These are phyloP conservation scores for Myiotriccus ornatus DNA, from an alignment of 2,797 vertebrate genomes.

Conservation along the genomic window DNA sequence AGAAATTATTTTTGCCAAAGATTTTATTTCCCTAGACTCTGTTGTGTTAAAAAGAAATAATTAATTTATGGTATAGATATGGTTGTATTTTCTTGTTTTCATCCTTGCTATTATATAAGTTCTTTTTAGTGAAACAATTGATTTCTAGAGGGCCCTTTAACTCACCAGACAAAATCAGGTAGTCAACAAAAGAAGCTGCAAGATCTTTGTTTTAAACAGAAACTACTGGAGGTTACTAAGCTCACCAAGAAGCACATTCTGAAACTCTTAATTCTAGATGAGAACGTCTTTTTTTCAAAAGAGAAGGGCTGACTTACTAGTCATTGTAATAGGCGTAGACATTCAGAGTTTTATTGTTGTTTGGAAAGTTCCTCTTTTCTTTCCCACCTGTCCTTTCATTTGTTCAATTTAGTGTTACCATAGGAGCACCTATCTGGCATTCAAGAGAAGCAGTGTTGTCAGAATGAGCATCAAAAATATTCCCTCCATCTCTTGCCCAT, in stretches of 20 bases:
- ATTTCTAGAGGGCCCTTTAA: neutral
- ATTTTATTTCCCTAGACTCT: neutral
- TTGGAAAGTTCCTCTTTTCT: neutral
- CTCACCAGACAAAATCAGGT: neutral
- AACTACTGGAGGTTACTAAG: neutral
- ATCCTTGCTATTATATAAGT: neutral
- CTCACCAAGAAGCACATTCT: neutral
- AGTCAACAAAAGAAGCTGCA: neutral
- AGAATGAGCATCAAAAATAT: neutral
- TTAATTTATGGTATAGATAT: neutral
- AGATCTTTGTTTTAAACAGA: neutral
- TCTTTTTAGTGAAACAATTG: neutral
- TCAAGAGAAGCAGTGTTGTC: neutral
- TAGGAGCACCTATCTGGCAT: neutral
- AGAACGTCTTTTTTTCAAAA: neutral
- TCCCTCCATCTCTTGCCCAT: neutral
- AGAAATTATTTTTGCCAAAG: neutral
- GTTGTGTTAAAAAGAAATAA: neutral
- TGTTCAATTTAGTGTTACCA: neutral
- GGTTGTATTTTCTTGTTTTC: neutral
- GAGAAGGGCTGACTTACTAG: neutral
- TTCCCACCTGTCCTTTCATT: neutral
- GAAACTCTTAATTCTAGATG: neutral
- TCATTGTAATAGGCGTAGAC: neutral
- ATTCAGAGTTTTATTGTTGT: neutral